Conservation (phyloP, 2,113 vertebrate species). For the Chiloscyllium plagiosum region DNA sequence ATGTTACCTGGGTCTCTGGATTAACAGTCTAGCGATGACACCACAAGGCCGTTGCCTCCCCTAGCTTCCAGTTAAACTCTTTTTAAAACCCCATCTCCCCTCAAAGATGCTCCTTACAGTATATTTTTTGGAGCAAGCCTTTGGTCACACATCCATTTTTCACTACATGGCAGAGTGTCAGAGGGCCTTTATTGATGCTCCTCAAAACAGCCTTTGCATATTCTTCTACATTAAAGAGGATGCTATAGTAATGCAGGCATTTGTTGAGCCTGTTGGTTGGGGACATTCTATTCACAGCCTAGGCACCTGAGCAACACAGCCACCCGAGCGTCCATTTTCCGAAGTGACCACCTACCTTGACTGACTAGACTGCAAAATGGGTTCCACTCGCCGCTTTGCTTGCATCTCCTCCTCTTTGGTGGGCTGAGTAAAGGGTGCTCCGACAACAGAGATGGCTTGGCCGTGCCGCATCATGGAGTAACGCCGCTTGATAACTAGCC, state of each 20-base stretch:
- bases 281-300: neutral
- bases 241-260: neutral
- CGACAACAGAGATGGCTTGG: conserved; percentile 83
- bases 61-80: neutral
- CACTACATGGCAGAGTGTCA: neutral
- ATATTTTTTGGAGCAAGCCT: neutral
- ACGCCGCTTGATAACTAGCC: conserved; percentile 72
- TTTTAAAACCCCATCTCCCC: neutral
- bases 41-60: neutral
- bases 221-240: neutral
- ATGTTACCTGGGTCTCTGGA: no score
- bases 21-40: no score
- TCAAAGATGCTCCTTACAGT: neutral
- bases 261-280: neutral
- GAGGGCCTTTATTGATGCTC: neutral
- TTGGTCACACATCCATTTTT: neutral
- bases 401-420: conserved; percentile 52
- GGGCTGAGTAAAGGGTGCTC: conserved; percentile 51
- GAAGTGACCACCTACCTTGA: conserved; percentile 60
- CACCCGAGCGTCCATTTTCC: neutral
- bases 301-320: neutral
- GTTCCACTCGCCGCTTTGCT: conserved; percentile 75
- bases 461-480: conserved; percentile 54
- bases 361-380: conserved; percentile 73
- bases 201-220: neutral